Base-by-base conservation (phyloP, 2,113 vertebrate species). In the Neotragus moschatus region DNA sequence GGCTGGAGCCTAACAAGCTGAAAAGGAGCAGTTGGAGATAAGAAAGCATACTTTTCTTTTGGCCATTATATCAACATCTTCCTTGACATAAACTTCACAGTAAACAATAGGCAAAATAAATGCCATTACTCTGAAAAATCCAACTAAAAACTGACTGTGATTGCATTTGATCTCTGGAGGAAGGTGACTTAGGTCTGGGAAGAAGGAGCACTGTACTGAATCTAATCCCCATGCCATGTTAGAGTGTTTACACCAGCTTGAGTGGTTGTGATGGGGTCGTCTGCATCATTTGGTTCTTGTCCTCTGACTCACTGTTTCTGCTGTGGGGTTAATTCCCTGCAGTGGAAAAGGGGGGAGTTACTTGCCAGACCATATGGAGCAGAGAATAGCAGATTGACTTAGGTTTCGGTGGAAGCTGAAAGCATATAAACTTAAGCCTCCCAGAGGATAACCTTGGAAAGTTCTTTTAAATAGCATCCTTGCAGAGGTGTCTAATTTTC, bases 281-380 rank as follows among this genome's bases (percentile, higher is more conserved):
- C 93, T 88, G 33, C 92, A 95, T 90, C 33, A 43, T 94, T 94
- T 84, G 88, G 23, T 95, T 84, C 94, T 92, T 96, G 97, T 96
- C 95, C 88, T 97, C 84, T 96, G 96, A 98, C 95, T 97, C 95
- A 96, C 53, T 88, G 47, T 87, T 95, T 96, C 87, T 94, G 90
- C 92, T 92, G 73, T 77, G 60, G 88, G 28, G 49, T 85, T 88
- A 81, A 92, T 90, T 95, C 81, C 95, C 96, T 79, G 96, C 94
- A 33, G 92, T 90, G 95, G 84, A 51, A 94, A 95, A 96, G 92
- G 88, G 92, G 96, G 91, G 90, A 91, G 80, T 91, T 75, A 58
- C 61, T 97, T 96, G 73, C 80, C 96, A 92, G 95, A 95, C 93
- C 97, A 96, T 96, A 97, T 97, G 95, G 97, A 96, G 88, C 84